Conservation (phyloP, 2,888 invertebrate species). For the Nyleta sp. region DNA sequence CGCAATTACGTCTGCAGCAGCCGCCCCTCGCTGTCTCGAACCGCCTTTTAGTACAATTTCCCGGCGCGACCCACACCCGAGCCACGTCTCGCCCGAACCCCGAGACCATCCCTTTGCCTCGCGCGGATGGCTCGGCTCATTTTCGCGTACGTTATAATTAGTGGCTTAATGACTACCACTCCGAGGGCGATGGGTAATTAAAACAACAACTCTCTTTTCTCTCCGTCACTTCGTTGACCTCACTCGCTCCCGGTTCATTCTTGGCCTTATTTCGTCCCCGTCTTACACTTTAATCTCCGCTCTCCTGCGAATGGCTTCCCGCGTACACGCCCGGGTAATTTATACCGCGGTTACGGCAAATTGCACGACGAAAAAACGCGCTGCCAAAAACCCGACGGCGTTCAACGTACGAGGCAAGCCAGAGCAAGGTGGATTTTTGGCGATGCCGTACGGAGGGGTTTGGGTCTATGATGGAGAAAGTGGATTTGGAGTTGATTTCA, state of each 20-base stretch:
- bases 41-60: conserved; percentile 67
- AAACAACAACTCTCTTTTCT: conserved; percentile 77
- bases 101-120: conserved; percentile 57
- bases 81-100: neutral
- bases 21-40: conserved; percentile 64
- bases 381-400: conserved; percentile 18
- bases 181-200: conserved; percentile 80
- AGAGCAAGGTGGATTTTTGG: no score
- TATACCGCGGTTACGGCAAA: conserved; percentile 23
- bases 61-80: conserved; percentile 33
- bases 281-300: conserved; percentile 61
- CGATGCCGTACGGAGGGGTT: no score
- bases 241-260: conserved; percentile 53
- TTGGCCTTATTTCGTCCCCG: conserved; percentile 52
- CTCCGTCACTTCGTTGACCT: conserved; percentile 62
- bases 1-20: conserved; percentile 79
- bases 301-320: conserved; percentile 4
- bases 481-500: no score
- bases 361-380: conserved; percentile 26
- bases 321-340: conserved; percentile 19
- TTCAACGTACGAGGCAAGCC: no score
- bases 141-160: conserved; percentile 82
- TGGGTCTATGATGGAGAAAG: no score
- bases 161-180: conserved; percentile 81
- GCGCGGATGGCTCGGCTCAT: conserved; percentile 75